Evolutionary conservation across 2,888 invertebrate species (phyloP).

Genomic region (Autographa pulchrina): DNA sequence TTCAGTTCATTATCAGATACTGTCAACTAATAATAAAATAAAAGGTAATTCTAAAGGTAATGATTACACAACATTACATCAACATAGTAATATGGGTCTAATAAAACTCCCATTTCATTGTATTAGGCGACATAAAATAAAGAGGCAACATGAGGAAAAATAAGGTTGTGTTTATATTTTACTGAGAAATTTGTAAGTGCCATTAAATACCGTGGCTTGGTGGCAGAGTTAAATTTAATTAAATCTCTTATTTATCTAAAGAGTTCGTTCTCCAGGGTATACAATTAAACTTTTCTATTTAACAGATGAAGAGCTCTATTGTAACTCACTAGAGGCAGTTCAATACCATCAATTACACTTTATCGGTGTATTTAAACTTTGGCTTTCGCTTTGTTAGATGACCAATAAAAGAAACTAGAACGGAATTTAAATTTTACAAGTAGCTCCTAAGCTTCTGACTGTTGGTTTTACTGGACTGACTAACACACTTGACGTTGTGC

Average conservation of each 20-base stretch:
- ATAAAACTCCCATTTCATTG: slow-evolving; percentile 38
- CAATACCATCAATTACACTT: slow-evolving; percentile 23
- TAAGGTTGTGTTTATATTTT: slow-evolving; percentile 66
- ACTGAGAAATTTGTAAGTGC: slow-evolving; percentile 64
- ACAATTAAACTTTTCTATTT: slow-evolving; percentile 47
- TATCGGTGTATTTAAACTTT: slow-evolving; percentile 22
- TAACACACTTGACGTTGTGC: neutral
- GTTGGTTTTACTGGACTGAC: neutral
- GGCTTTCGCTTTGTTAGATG: neutral
- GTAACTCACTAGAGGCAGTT: slow-evolving; percentile 25
- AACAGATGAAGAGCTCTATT: slow-evolving; percentile 35
- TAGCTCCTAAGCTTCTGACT: neutral
- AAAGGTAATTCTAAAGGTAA: neutral
- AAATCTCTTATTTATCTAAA: slow-evolving; percentile 72
- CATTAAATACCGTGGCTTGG: slow-evolving; percentile 63
- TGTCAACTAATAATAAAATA: neutral
- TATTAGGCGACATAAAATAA: slow-evolving; percentile 30
- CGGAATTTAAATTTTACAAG: slow-evolving; percentile 4
- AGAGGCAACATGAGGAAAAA: slow-evolving; percentile 60
- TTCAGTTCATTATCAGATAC: neutral
- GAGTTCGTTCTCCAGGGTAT: slow-evolving; percentile 65
- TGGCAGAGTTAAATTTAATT: slow-evolving; percentile 74
- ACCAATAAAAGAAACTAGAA: neutral
- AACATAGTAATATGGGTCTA: slow-evolving; percentile 25
- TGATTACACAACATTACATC: slow-evolving; percentile 11